Percentiles rank a stretch among this genome's conserved stretches.
Conservation (phyloP, 1,140 invertebrate species). For the Periplaneta americana region DNA sequence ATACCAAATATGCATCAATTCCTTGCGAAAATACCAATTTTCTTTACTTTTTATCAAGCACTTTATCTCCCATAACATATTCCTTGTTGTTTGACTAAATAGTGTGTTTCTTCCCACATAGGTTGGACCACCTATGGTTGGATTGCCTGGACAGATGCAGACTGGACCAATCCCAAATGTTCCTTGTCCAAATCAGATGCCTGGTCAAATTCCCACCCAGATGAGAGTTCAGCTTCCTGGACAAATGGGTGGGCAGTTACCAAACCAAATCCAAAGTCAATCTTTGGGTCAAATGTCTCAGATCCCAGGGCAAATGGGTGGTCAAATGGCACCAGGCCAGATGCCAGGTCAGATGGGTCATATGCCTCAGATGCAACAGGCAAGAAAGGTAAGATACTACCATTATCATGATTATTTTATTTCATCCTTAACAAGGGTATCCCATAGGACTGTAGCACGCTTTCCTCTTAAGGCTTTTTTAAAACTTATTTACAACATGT, state of each 20-base stretch:
- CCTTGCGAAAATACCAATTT: too few relatives aligned
- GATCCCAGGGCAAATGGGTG: conserved; percentile 42
- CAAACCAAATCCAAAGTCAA: conserved; percentile 31
- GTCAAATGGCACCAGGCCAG: conserved; percentile 43
- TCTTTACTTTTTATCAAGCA: too few relatives aligned
- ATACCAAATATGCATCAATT: too few relatives aligned
- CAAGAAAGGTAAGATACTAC: conserved; percentile 15
- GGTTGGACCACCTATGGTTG: neutral
- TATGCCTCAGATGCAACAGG: conserved; percentile 29
- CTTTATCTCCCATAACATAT: too few relatives aligned
- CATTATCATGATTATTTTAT: too few relatives aligned
- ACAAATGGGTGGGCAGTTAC: conserved; percentile 39
- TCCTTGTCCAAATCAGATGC: conserved; percentile 12
- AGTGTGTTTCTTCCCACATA: too few relatives aligned
- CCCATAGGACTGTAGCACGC: too few relatives aligned
- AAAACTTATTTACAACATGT: too few relatives aligned
- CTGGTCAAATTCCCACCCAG: conserved; percentile 14
- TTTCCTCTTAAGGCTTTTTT: too few relatives aligned
- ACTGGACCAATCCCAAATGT: neutral
- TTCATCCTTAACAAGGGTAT: too few relatives aligned
- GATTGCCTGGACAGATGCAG: neutral
- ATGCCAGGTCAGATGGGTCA: conserved; percentile 25
- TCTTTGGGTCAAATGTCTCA: conserved; percentile 31
- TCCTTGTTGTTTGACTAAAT: too few relatives aligned
- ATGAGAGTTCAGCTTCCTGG: conserved; percentile 22